Evolutionary conservation across 2,113 vertebrate genomes (phyloP).

Genomic region (Nothocercus julius): DNA sequence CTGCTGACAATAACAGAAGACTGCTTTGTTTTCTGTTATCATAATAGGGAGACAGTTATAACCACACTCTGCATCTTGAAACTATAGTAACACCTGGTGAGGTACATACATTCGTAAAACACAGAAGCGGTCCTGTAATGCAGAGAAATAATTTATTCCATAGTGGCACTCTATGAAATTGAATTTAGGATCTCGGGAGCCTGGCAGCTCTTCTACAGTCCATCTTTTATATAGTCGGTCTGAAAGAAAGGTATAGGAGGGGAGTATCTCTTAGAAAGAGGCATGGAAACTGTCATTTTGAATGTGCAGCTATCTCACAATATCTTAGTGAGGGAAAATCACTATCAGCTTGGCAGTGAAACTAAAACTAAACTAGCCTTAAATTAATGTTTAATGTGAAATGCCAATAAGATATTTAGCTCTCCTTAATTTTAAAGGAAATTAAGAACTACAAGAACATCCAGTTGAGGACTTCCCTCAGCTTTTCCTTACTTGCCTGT

Average conservation of each 20-base stretch:
- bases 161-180: not conserved
- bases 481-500: not conserved
- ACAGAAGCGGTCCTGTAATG: not conserved
- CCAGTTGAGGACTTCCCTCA: not conserved
- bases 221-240: not conserved
- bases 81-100: not conserved
- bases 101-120: fast-evolving
- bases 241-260: not conserved
- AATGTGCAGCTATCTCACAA: not conserved
- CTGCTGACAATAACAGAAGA: not conserved
- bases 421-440: not conserved
- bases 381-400: not conserved
- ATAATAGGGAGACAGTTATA: not conserved
- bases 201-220: fast-evolving
- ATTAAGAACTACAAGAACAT: not conserved
- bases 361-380: not conserved
- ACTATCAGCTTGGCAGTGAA: not conserved
- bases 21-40: not conserved
- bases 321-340: not conserved
- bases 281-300: not conserved
- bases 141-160: not conserved
- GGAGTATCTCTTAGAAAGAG: not conserved
- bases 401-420: not conserved
- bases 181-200: not conserved
- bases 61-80: not conserved